phyloP scores from a whole-genome alignment of 2,113 vertebrate genomes.

The Corydoras sp. region DNA sequence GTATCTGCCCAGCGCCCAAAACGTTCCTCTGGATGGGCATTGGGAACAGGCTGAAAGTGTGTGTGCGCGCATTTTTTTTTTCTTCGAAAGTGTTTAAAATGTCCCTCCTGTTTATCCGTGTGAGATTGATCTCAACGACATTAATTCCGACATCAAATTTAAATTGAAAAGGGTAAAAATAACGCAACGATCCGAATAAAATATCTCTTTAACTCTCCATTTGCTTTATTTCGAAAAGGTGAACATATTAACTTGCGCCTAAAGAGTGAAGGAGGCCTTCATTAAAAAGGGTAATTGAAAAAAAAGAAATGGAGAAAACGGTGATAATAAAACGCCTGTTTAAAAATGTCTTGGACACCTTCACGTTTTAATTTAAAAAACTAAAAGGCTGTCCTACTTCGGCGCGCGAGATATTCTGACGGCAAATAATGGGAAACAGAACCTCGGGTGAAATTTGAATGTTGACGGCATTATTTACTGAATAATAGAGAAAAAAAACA shows the following conservation, averaged over 20 bases:
- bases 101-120: too few species aligned
- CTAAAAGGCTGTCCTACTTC: slow-evolving; percentile 33
- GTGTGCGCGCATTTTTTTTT: too few species aligned
- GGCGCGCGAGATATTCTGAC: slow-evolving; percentile 47
- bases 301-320: slow-evolving; percentile 20
- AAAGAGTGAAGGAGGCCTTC: neutral
- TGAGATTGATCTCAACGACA: too few species aligned
- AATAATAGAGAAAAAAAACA: slow-evolving; percentile 53
- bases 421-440: slow-evolving; percentile 57
- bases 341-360: slow-evolving; percentile 40
- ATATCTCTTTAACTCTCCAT: too few species aligned
- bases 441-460: slow-evolving; percentile 62
- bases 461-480: slow-evolving; percentile 60
- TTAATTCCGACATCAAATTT: too few species aligned
- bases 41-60: too few species aligned
- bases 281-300: slow-evolving; percentile 23
- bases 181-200: too few species aligned
- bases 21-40: too few species aligned
- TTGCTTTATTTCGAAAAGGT: neutral
- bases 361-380: slow-evolving; percentile 61
- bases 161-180: too few species aligned
- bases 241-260: neutral
- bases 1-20: too few species aligned
- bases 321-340: slow-evolving; percentile 34
- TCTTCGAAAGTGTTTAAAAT: too few species aligned